These are phyloP conservation scores for Neopipo cinnamomea DNA, from an alignment of 2,113 vertebrate genomes.

Conservation along the genomic window DNA sequence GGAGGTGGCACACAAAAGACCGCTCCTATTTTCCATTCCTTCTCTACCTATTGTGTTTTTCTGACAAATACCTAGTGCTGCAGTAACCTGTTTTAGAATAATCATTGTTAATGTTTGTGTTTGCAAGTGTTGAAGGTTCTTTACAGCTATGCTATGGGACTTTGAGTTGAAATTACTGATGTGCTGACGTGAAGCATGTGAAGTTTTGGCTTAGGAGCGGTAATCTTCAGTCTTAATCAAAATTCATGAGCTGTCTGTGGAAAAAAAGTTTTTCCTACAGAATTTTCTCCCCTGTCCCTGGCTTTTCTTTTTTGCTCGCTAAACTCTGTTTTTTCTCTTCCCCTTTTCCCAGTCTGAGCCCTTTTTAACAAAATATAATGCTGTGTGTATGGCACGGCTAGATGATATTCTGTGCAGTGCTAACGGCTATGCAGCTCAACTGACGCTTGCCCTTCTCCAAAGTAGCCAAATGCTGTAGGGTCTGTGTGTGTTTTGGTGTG, in stretches of 20 bases:
- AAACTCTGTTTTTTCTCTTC: neutral
- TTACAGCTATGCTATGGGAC: neutral
- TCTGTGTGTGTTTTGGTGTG: neutral
- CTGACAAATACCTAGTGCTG: neutral
- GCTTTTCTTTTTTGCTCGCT: neutral
- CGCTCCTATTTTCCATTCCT: neutral
- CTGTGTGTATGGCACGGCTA: neutral
- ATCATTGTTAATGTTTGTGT: neutral
- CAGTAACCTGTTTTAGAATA: neutral
- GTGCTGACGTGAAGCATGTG: neutral
- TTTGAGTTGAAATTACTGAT: neutral
- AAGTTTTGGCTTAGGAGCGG: neutral
- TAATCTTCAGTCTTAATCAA: neutral
- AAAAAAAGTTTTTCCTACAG: neutral
- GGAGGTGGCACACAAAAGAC: fast-evolving
- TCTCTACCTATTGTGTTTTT: neutral
- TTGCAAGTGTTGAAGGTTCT: neutral
- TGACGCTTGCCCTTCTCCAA: neutral
- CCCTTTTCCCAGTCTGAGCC: fast-evolving
- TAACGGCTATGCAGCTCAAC: neutral
- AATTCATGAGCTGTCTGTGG: neutral
- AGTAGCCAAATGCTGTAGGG: neutral
- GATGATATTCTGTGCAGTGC: neutral
- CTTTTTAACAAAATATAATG: neutral
- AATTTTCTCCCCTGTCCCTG: neutral